Base-by-base conservation (phyloP, 2,888 invertebrate genomes). In the Scaeva pyrastri region DNA sequence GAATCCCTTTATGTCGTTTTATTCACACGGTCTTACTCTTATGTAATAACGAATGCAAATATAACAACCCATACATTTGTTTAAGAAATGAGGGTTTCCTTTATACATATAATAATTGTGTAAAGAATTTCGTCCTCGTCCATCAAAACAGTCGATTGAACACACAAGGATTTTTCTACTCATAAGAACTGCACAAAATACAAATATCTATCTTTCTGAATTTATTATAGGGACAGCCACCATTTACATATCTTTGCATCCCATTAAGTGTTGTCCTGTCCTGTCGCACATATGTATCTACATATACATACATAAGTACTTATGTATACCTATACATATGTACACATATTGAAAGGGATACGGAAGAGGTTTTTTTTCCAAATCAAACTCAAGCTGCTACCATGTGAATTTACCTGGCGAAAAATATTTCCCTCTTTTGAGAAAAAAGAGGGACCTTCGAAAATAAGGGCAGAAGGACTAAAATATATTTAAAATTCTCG, bases 341-440 rank as follows among this genome's bases (percentile, higher is more conserved):
- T 7, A 31, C 21, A 55, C 14, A 58, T 43, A 41, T 81, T 26
- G 36, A 73, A 75, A 77, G 75, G 78, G 58, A 78, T 78, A 77
- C 83, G 78, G 82, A 78, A 87, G 83, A 66, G 23, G 48, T 74
- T 43, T 62, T 66, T 75, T 71, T 71, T 75, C 74, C 52, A 52
- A 71, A 71, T 71, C 58, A 16, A 82, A 60, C 70, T 52, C 82
- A 86, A 82, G 70, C 82, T 86, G 86, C 78, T 64, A 66, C 26
- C n/a, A n/a, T 70, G 36, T 12, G 21, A 3, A 19, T 39, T 43
- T 86, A 86, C 85, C 81, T 86, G 85, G 81, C 70, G 48, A 64
- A 70, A 77, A 74, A 74, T 21, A 52, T 39, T 41, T 60, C 26
- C 45, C 31, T 82, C 1, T 64, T 76, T 43, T 45, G 58, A 62